Evolutionary conservation across 2,888 invertebrate species (phyloP), one percentile per base, ranked within the genome.

Genomic region (Drosophila ezoana): DNA sequence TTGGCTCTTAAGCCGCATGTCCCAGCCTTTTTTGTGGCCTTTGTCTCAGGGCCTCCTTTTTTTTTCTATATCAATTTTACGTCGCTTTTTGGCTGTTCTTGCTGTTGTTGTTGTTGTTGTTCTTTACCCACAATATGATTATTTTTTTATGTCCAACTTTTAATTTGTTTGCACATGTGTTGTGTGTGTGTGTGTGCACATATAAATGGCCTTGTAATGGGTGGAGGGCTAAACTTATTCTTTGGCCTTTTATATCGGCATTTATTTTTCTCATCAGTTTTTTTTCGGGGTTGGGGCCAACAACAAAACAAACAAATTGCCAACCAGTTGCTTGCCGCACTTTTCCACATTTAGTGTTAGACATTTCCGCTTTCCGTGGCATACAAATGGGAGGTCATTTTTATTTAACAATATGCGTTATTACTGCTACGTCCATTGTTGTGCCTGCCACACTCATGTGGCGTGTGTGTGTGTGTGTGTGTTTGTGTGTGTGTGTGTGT

Each of bases 81-180:
- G 69, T 72, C 72, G 61, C 68, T 72, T 78, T 65, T 68, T 35
- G 11, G 32, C 33, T 64, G 43, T 48, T 62, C 58, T 51, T 60
- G 52, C 44, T 62, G 13, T 6, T 59, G 37, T 72, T 63, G 53
- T 54, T 72, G 47, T 71, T 73, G 41, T 47, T 59, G 60, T 67
- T 81, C 64, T 79, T 83, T 67, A 52, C 75, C 49, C 71, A 77
- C 77, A 85, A 76, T 75, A 87, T 83, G 81, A 83, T 83, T 83
- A 83, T 83, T 76, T 81, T 83, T 79, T 89, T 85, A 87, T 83
- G 80, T 57, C 71, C 83, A 89, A 87, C 81, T 89, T 89, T 89
- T 88, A 89, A 88, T 89, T 89, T 88, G 88, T 85, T 85, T 85
- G 77, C 85, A 85, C 83, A 85, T 79, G 75, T 85, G 76, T 62